Conservation (phyloP, 1,140 invertebrate species). For the Colletes gigas region DNA sequence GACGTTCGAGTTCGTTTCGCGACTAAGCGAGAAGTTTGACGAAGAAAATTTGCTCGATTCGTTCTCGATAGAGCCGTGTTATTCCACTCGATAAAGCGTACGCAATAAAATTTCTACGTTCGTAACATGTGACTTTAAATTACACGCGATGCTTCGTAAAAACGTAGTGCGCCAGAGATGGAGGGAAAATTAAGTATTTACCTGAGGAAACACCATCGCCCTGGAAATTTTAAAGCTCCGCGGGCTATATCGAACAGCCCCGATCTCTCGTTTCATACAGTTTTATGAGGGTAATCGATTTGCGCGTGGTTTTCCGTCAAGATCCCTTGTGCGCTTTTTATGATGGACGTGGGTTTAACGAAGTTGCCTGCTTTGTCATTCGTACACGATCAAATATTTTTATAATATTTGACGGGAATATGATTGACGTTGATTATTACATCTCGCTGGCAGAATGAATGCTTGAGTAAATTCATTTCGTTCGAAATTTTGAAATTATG, state of each 20-base stretch:
- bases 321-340: constrained; percentile 44
- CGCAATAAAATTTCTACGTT: constrained; percentile 35
- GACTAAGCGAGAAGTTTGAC: no score
- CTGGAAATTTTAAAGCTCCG: constrained; percentile 29
- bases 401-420: no score
- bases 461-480: no score
- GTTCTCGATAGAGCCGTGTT: not conserved
- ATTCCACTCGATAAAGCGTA: constrained; percentile 23
- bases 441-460: no score
- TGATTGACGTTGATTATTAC: no score
- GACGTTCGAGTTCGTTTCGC: no score
- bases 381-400: not conserved
- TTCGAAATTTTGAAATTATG: no score
- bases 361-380: not conserved
- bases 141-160: constrained; percentile 29
- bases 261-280: constrained; percentile 47
- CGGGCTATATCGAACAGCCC: constrained; percentile 31
- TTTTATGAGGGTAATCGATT: constrained; percentile 68
- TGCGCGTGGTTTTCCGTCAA: constrained; percentile 44
- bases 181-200: constrained; percentile 50
- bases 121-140: constrained; percentile 32
- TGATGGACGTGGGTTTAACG: constrained; percentile 15
- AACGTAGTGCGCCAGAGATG: not conserved
- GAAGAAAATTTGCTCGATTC: no score
- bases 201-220: constrained; percentile 18